Evolutionary conservation across 2,888 invertebrate genomes (phyloP), one percentile per base, ranked within the genome.

Genomic region (Dasysyrphus albostriatus): DNA sequence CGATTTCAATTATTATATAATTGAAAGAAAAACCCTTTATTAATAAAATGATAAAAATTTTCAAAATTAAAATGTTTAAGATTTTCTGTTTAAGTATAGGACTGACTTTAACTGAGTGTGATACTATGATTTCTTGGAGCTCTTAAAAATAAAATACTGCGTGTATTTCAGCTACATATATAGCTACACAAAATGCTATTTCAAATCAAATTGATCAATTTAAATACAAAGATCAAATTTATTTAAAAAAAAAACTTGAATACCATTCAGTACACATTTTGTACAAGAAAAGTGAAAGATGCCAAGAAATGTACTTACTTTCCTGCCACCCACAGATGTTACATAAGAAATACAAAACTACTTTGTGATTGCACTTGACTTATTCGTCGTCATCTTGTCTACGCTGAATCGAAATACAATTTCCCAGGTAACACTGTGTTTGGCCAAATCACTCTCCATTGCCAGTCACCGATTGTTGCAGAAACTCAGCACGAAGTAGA

Each of bases 401-500:
- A 34, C 73, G 47, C 47, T 47, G 47, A 80, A 47, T 47, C 10
- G 29, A 54, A 14, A 29, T 51, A 44, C 2, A 47, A 10, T 42
- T 42, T 34, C 34, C 16, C 70, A 63, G 16, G 12, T 42, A 44
- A 29, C n/a, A n/a, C 19, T n/a, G 9, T 37, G 42, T 6, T 8
- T 51, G 37, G 37, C 49, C 49, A 61, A 59, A 39, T 63, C 16
- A 42, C 56, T 65, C 24, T 44, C 10, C 44, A 63, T 51, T 42
- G 12, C 29, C 19, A 78, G 12, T 56, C 24, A 19, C 14, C 12
- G 24, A 39, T 39, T 32, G 32, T 32, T 19, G 14, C 42, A 29
- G 47, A 29, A 16, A 19, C 19, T 19, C 67, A 63, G 32, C 63
- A 49, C 37, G 80, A 81, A 81, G 75, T 81, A 61, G 80, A 81